These are phyloP conservation scores for Aethes cnicana DNA, from an alignment of 2,888 invertebrate genomes.

Conservation along the genomic window DNA sequence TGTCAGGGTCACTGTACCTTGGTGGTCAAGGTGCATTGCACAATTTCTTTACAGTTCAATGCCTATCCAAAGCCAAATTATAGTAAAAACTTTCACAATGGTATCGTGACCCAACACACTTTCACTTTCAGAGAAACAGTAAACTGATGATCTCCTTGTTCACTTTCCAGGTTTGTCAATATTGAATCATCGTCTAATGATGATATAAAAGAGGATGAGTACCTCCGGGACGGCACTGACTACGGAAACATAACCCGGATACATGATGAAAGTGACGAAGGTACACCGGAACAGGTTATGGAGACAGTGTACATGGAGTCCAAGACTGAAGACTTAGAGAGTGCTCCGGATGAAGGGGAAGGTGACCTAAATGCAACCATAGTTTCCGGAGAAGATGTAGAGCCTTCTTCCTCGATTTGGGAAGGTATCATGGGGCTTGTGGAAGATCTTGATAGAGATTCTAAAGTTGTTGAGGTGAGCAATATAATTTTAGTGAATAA, in stretches of 20 bases:
- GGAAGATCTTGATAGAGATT: conserved; percentile 64
- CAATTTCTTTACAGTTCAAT: background rate
- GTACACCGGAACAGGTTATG: conserved; percentile 48
- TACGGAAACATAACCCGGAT: conserved; percentile 69
- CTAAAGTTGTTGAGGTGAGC: conserved; percentile 65
- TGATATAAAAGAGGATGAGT: conserved; percentile 80
- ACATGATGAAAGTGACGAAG: conserved; percentile 55
- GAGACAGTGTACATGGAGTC: conserved; percentile 60
- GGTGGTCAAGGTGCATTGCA: background rate
- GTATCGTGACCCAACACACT: conserved; percentile 6
- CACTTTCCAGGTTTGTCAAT: conserved; percentile 81
- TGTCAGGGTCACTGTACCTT: no score
- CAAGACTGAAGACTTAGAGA: conserved; percentile 50
- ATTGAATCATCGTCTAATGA: conserved; percentile 87
- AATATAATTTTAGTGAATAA: no score
- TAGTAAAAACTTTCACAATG: conserved; percentile 9
- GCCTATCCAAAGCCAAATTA: background rate
- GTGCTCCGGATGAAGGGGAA: conserved; percentile 46
- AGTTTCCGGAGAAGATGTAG: conserved; percentile 56
- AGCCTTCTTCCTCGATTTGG: conserved; percentile 66
- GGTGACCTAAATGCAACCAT: conserved; percentile 71
- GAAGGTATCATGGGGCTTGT: conserved; percentile 71
- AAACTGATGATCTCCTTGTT: background rate
- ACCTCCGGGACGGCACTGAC: conserved; percentile 71
- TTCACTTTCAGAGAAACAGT: conserved; percentile 14